Evolutionary conservation across 2,888 invertebrate species (phyloP), one percentile per base, ranked within the genome.

Genomic region (Gnatocerus cornutus): DNA sequence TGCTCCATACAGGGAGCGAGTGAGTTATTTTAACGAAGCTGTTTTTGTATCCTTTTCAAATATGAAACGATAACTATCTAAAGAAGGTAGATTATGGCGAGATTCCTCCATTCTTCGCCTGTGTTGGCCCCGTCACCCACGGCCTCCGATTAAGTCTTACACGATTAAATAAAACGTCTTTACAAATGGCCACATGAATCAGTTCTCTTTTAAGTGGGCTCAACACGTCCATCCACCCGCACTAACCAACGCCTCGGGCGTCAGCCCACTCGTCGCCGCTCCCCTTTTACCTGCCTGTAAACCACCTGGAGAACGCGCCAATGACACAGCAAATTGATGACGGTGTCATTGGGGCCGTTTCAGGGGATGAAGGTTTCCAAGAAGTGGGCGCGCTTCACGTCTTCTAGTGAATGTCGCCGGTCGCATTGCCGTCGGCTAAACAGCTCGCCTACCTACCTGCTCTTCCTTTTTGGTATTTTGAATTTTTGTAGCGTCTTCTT

Each of bases 181-280:
- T 41, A 65, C 48, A 55, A 64, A 63, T 63, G 21, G 53, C 27
- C 48, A 39, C 29, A 48, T 59, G 65, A 65, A 56, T 65, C 65
- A 65, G 69, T 56, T 69, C 9, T 74, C 71, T 71, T 62, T 68
- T 72, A 72, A 75, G 74, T 76, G 74, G 77, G 76, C 69, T 71
- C 65, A 72, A 72, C 73, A 74, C 74, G 73, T 76, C 71, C 69
- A 74, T 78, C 78, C 79, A 77, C 78, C 79, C 79, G 77, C 79
- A 76, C 77, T 74, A 65, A 68, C 66, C 71, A 73, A 72, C 76
- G 77, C 78, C 74, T 39, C 16, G 48, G 75, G 76, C 69, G 16
- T 33, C 71, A 52, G 62, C 78, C 78, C 72, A 79, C 79, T 73
- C 74, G 64, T 56, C 66, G 74, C 77, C 78, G 76, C 78, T 73